phyloP scores from a whole-genome alignment of 2,113 vertebrate species.

The Phalacrocorax aristotelis region DNA sequence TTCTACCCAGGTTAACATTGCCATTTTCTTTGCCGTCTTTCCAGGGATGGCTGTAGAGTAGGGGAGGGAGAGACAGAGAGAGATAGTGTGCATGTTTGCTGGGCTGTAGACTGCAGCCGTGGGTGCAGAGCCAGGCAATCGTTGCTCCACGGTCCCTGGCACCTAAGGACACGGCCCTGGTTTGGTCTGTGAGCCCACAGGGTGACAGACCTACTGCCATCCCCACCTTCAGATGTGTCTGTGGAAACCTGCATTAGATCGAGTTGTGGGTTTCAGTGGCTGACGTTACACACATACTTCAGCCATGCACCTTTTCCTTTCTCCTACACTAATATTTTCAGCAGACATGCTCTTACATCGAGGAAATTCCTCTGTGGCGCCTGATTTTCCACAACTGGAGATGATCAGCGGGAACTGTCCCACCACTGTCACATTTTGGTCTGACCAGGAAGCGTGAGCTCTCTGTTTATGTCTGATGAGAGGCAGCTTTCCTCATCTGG shows the following conservation, averaged over 20 bases:
- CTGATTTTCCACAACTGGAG: neutral
- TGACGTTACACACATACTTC: fast-evolving
- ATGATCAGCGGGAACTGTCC: neutral
- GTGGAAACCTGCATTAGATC: neutral
- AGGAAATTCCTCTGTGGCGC: neutral
- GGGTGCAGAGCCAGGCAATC: neutral
- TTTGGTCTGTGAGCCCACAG: neutral
- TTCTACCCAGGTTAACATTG: neutral
- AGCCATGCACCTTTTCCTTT: neutral
- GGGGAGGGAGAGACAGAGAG: neutral
- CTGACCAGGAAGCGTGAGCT: neutral
- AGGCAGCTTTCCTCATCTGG: neutral
- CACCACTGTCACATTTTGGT: neutral
- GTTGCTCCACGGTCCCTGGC: fast-evolving
- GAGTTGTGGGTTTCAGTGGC: neutral
- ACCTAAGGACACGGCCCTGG: neutral
- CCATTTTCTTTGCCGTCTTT: neutral
- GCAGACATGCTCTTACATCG: neutral
- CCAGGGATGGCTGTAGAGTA: neutral
- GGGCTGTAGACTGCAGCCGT: neutral
- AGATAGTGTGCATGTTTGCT: fast-evolving
- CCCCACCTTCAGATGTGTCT: neutral
- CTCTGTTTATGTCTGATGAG: slow-evolving; percentile 7
- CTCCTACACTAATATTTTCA: neutral
- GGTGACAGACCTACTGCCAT: neutral